Conservation (phyloP, 2,888 invertebrate genomes). For the Eilema griseolum region DNA sequence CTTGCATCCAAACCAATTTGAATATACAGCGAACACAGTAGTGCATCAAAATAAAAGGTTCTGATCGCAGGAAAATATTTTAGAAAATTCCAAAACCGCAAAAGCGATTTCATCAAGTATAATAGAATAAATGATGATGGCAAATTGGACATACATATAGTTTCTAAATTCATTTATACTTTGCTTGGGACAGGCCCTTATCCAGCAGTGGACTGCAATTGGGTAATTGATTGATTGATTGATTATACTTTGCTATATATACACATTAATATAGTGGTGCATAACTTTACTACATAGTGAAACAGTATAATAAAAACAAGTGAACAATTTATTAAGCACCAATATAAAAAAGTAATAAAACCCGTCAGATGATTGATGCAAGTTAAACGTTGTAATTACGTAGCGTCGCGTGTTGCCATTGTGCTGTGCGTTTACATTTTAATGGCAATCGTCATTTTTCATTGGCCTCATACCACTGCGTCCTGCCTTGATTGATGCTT, state of each 20-base stretch:
- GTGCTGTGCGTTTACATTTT: slow-evolving; percentile 68
- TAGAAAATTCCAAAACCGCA: not conserved
- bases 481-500: slow-evolving; percentile 72
- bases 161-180: too few species aligned
- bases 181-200: too few species aligned
- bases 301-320: slow-evolving; percentile 1
- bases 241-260: not conserved
- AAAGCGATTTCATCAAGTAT: not conserved
- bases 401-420: slow-evolving; percentile 65
- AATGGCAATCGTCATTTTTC: slow-evolving; percentile 76
- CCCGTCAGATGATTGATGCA: slow-evolving; percentile 72
- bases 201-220: too few species aligned
- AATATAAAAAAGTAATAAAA: slow-evolving; percentile 47
- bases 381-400: slow-evolving; percentile 75
- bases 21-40: not conserved
- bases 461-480: slow-evolving; percentile 59
- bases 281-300: not conserved
- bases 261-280: not conserved
- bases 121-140: not conserved
- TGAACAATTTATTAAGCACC: slow-evolving; percentile 23
- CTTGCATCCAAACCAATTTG: not conserved
- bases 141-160: too few species aligned
- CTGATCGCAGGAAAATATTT: not conserved
- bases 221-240: too few species aligned
- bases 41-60: slow-evolving; percentile 1